Conservation (phyloP, 2,113 vertebrate genomes). For the Fulica atra region DNA sequence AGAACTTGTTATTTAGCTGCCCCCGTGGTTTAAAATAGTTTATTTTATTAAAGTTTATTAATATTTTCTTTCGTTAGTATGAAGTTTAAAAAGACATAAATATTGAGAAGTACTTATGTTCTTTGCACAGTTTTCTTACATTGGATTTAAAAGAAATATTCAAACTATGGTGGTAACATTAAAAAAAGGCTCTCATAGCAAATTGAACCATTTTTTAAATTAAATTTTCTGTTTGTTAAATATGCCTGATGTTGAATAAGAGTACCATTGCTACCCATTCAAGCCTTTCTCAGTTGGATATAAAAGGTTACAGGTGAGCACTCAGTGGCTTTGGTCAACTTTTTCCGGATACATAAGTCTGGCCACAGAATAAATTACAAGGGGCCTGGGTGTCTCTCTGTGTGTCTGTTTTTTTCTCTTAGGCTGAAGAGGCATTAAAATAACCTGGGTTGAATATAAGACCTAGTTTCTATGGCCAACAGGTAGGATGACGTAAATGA, state of each 20-base stretch:
- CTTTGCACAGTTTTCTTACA: not conserved
- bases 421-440: not conserved
- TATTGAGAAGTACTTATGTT: not conserved
- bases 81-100: not conserved
- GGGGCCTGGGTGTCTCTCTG: accelerated
- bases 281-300: not conserved
- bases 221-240: not conserved
- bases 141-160: not conserved
- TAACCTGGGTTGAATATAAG: not conserved
- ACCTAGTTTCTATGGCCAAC: not conserved
- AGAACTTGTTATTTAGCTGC: not conserved
- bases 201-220: not conserved
- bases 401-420: not conserved
- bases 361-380: not conserved
- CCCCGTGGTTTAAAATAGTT: not conserved
- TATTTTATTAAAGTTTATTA: not conserved
- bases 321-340: not conserved
- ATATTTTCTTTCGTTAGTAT: not conserved
- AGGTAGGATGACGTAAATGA: not conserved
- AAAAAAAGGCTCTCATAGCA: not conserved
- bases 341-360: not conserved
- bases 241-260: not conserved
- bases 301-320: not conserved
- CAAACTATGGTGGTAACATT: not conserved
- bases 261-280: not conserved